Base-by-base conservation (phyloP, 2,888 invertebrate species). In the Aplocera efformata region DNA sequence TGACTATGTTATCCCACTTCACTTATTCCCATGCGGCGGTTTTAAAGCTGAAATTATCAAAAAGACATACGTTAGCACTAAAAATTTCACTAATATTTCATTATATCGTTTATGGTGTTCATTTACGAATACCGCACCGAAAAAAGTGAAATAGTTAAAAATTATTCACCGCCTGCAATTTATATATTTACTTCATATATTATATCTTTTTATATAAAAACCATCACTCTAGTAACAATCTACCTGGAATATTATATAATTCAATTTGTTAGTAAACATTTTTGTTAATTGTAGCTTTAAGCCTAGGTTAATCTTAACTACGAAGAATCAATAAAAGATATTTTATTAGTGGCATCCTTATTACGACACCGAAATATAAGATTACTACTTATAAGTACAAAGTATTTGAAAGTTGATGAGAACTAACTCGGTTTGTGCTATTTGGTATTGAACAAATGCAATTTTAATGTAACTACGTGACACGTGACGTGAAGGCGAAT, bases 151-250 rank as follows among this genome's bases (percentile, higher is more conserved):
- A 64, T 53, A 62, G 40, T 50, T 42, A 50, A 42, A 45, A 51
- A 61, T 65, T 60, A 60, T 67, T 67, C 67, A 66, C 60, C 63
- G 63, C 72, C 65, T 70, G 77, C 67, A 66, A 59, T 67, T 59
- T 29, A 58, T 70, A 70, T 69, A 34, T 41, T 43, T 43, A 46
- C 25, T 67, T 70, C 68, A 60, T 72, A 75, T 63, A 71, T 71
- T 71, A 54, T 69, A 39, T 28, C 26, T 73, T 79, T 72, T 79
- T 59, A 61, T 80, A 81, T 82, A 85, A 85, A 85, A 86, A 83
- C 77, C 83, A 82, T 79, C 82, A 77, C 75, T 81, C 83, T 86
- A 88, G 72, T 88, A 88, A 88, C 88, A 88, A 88, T 80, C 86
- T 88, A 86, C 86, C 72, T 68, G 83, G 74, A 80, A 5, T 85